Evolutionary conservation across 2,113 vertebrate genomes (phyloP), one percentile per base, ranked within the genome.

Genomic region (Poicephalus gulielmi): DNA sequence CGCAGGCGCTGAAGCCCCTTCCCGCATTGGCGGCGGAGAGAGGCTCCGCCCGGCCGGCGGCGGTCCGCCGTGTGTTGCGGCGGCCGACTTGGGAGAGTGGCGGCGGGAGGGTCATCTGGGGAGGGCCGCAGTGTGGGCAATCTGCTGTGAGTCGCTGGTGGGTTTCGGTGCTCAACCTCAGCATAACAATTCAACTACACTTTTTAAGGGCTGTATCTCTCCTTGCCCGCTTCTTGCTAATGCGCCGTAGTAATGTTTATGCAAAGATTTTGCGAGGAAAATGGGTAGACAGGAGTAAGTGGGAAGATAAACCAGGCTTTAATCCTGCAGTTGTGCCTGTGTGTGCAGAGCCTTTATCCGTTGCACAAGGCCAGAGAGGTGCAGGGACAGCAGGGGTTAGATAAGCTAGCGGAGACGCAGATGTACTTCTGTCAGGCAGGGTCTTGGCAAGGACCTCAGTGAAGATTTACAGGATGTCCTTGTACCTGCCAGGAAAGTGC

Each of bases 311-410:
- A 10, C 6, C 31, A 2, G 17, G 8, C 11, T n/a, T 14, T 23
- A 4, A 2, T 9, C 8, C 19, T 4, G 62, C 19, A 2, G 0
- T 7, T 8, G 24, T 16, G 18, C 12, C 28, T 1, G 23, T 2
- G 28, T 1, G 30, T 13, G 78, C n/a, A 0, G 41, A 35, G 67
- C 19, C 17, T 8, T 28, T 13, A 3, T 39, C 43, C 13, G 22
- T 22, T 2, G 3, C 62, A 1, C 10, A 1, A 2, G n/a, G 37
- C 28, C 11, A 9, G 9, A 16, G 22, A 35, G 1, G 0, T 18
- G 0, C 20, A 1, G 35, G 30, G 17, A 1, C 18, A 0, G 44
- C n/a, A 0, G 0, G 0, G 14, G 1, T 17, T 2, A 2, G 46
- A 28, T 19, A 5, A 9, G 6, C 33, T 6, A 1, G 6, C 8